These are phyloP conservation scores for Cinara cedri DNA, from an alignment of 2,888 invertebrate genomes.

Conservation along the genomic window DNA sequence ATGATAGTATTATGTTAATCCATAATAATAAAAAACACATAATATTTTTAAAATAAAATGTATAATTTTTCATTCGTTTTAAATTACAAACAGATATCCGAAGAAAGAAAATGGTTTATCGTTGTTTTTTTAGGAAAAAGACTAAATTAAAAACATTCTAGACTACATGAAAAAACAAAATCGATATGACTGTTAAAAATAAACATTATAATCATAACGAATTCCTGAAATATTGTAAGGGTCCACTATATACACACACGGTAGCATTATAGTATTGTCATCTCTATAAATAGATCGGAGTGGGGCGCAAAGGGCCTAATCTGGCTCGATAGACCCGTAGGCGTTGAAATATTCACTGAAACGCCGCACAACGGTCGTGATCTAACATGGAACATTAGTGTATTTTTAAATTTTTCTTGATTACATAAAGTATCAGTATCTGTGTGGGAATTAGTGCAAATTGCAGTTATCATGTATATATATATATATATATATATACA, in stretches of 20 bases:
- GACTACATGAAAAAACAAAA: constrained; percentile 16
- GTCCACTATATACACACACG: constrained; percentile 3
- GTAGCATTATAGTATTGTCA: constrained; percentile 32
- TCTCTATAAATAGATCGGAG: constrained; percentile 55
- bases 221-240: constrained; percentile 52
- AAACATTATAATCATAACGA: constrained; percentile 52
- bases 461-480: constrained; percentile 1
- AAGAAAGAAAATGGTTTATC: constrained; percentile 5
- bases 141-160: not conserved
- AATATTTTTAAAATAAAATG: no score
- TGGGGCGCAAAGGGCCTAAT: constrained; percentile 56
- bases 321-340: constrained; percentile 42
- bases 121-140: constrained; percentile 4
- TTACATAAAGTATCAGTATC: constrained; percentile 31
- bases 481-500: no score
- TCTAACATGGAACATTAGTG: constrained; percentile 32
- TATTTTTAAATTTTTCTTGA: constrained; percentile 43
- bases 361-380: constrained; percentile 28
- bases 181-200: constrained; percentile 49
- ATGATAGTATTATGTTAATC: no score
- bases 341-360: constrained; percentile 48
- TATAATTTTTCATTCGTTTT: no score
- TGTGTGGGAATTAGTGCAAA: not conserved
- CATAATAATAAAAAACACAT: no score
- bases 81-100: no score